Conservation (phyloP, 1,140 invertebrate species). For the Nylanderia fulva region DNA sequence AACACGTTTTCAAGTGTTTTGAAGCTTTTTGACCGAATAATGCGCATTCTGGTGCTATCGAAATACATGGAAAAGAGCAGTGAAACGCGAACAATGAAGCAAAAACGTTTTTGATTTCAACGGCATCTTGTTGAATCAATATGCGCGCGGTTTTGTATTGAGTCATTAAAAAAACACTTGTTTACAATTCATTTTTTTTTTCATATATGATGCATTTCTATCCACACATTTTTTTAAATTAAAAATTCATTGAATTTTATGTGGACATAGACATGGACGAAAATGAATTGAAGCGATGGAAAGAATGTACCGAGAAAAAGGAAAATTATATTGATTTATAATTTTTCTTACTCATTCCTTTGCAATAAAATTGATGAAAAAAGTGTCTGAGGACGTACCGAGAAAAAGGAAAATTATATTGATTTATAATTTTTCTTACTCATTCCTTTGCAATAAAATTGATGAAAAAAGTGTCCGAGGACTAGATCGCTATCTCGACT, state of each 20-base stretch:
- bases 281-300: not conserved
- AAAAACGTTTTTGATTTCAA: constrained; percentile 8
- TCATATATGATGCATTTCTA: too few relatives aligned
- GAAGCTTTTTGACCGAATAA: constrained; percentile 40
- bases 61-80: not conserved
- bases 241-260: not conserved
- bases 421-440: not conserved
- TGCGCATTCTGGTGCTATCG: not conserved
- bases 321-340: not conserved
- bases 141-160: not conserved
- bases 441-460: not conserved
- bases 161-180: not conserved
- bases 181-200: not conserved
- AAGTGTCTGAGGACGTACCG: too few relatives aligned
- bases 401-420: not conserved
- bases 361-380: not conserved
- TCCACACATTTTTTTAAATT: not conserved
- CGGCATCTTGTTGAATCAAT: not conserved
- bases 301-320: not conserved
- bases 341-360: not conserved
- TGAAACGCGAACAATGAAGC: not conserved
- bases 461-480: not conserved
- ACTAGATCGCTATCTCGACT: too few relatives aligned
- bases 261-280: not conserved
- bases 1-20: constrained; percentile 19